A percentile compares a stretch with the other conserved stretches of the same genome.
Conservation (phyloP, 2,888 invertebrate species). For the Nomada fucata region DNA sequence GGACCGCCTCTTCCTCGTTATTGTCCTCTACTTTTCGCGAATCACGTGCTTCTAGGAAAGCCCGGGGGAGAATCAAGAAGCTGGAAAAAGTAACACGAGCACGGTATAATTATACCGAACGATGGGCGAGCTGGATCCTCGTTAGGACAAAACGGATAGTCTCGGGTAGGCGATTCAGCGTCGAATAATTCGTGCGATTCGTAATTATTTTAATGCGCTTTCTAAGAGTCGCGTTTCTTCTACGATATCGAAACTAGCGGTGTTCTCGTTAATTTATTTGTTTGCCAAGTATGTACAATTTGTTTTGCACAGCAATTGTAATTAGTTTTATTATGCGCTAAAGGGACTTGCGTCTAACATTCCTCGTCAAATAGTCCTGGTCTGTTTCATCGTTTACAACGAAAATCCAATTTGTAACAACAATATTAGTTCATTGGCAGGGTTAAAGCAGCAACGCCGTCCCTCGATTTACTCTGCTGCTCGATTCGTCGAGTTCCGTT, state of each 20-base stretch:
- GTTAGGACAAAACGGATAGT: conserved; percentile 15
- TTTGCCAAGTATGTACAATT: too few species aligned
- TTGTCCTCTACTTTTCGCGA: conserved; percentile 6
- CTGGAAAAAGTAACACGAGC: background rate
- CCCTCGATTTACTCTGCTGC: background rate
- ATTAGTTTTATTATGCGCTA: too few species aligned
- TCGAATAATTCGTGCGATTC: conserved; percentile 7
- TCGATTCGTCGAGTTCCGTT: background rate
- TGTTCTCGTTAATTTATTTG: too few species aligned
- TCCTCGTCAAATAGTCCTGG: too few species aligned
- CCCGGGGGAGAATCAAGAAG: background rate
- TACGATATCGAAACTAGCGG: background rate
- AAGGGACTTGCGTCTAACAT: too few species aligned
- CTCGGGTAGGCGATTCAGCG: background rate
- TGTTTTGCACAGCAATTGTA: too few species aligned
- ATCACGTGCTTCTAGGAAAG: conserved; percentile 2
- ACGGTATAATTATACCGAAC: conserved; percentile 9
- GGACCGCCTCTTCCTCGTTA: conserved; percentile 24
- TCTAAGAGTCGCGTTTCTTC: background rate
- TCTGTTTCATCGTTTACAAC: too few species aligned
- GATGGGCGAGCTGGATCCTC: background rate
- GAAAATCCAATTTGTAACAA: too few species aligned
- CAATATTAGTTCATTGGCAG: too few species aligned
- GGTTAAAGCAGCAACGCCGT: too few species aligned
- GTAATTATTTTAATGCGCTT: background rate